Evolutionary conservation across 2,888 invertebrate genomes (phyloP), one percentile per base, ranked within the genome.

Genomic region (Actias luna): DNA sequence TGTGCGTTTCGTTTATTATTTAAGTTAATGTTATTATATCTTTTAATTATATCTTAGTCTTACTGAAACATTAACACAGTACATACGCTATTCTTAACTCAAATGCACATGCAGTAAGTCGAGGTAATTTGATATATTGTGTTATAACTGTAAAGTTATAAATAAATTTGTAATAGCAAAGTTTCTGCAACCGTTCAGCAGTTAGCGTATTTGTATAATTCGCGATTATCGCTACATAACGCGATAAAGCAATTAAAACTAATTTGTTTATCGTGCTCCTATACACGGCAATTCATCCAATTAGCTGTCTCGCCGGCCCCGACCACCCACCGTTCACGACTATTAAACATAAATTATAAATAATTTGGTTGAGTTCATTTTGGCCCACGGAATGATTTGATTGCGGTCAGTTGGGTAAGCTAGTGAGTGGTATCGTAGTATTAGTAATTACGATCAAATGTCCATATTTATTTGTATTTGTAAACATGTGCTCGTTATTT

Each of bases 291-390:
- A 92, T 90, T 91, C 87, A 89, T 85, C 90, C 91, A 91, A 92
- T 92, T 91, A 92, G 87, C 79, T 80, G 82, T 77, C 80, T 74
- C 82, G 76, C 76, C 72, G 73, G 73, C 70, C 74, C 74, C 70
- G 81, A 76, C 92, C 92, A 92, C 92, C 92, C 92, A 92, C 86
- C 80, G 77, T 69, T 86, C 72, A 71, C 69, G 73, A 83, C 90
- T 88, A 90, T 92, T 91, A 90, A 85, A 88, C 84, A 86, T 87
- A 88, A 90, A 92, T 92, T 90, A 89, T 89, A 88, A 89, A 87
- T 89, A 89, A 91, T 91, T 91, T 87, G 86, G 85, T 86, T 79
- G 84, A 84, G 80, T 87, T 82, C 82, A 81, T 83, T 83, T 78
- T 78, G 78, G 77, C 78, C 75, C 75, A 72, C 75, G 68, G 76